Conservation (phyloP, 1,140 invertebrate genomes). For the Penaeus indicus region DNA sequence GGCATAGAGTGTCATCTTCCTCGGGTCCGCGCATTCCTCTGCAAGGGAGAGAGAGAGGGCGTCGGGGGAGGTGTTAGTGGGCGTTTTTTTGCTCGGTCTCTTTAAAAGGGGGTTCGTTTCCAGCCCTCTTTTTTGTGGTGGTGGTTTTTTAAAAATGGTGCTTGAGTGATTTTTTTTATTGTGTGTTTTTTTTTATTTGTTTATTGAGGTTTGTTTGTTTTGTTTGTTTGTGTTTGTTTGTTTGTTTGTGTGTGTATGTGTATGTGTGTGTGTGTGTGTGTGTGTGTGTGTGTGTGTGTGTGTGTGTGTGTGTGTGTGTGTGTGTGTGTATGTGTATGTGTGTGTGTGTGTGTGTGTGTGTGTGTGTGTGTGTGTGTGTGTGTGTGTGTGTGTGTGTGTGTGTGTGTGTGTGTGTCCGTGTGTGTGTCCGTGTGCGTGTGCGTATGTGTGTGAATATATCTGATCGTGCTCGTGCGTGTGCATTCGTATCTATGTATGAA, state of each 20-base stretch:
- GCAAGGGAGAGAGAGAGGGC: too few species aligned
- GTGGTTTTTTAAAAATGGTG: too few species aligned
- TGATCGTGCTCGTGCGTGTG: neutral
- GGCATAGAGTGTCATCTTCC: slow-evolving; percentile 70
- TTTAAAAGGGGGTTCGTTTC: neutral
- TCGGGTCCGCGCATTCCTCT: slow-evolving; percentile 65
- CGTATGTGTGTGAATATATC: neutral
- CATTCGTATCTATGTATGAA: slow-evolving; percentile 8
- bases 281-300: too few species aligned
- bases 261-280: neutral
- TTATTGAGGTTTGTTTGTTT: too few species aligned
- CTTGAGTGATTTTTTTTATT: too few species aligned
- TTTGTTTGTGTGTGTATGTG: too few species aligned
- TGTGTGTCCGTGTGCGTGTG: neutral
- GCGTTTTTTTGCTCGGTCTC: neutral
- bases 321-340: too few species aligned
- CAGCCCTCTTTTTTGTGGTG: too few species aligned
- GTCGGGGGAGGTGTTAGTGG: too few species aligned
- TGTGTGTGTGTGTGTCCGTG: neutral
- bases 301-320: too few species aligned
- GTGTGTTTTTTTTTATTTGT: too few species aligned
- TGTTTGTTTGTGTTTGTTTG: too few species aligned
- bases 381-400: neutral
- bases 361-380: neutral
- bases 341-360: neutral